phyloP scores from a whole-genome alignment of 2,888 invertebrate species.

The Drosophila sordidula region DNA sequence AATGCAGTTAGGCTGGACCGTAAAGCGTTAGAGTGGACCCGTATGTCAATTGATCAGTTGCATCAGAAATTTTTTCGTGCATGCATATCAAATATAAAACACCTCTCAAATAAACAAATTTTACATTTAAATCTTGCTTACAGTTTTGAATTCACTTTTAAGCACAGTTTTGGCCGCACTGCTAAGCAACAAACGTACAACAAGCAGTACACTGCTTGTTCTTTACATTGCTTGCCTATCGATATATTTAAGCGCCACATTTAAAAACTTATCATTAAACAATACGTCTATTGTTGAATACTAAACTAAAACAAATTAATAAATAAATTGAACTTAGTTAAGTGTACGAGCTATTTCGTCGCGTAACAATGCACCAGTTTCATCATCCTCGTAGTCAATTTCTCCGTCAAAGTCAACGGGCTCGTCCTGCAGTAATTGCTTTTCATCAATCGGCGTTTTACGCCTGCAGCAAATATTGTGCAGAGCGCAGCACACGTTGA shows the following conservation, averaged over 20 bases:
- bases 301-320: neutral
- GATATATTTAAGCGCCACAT: neutral
- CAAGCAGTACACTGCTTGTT: neutral
- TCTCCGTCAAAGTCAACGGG: neutral
- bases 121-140: neutral
- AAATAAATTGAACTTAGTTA: neutral
- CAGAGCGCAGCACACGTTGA: slow-evolving; percentile 10
- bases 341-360: slow-evolving; percentile 3
- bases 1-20: slow-evolving; percentile 10
- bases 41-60: no score
- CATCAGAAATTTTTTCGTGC: no score
- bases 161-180: neutral
- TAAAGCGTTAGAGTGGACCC: neutral
- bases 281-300: neutral
- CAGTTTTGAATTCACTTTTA: neutral
- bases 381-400: neutral
- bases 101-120: no score
- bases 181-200: neutral
- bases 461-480: slow-evolving; percentile 10
- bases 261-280: neutral
- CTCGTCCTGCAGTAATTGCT: neutral
- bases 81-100: neutral
- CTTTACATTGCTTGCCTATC: neutral
- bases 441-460: neutral
- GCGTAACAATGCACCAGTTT: neutral